Base-by-base conservation (phyloP, 2,113 vertebrate genomes). In the Amphiprion ocellaris region DNA sequence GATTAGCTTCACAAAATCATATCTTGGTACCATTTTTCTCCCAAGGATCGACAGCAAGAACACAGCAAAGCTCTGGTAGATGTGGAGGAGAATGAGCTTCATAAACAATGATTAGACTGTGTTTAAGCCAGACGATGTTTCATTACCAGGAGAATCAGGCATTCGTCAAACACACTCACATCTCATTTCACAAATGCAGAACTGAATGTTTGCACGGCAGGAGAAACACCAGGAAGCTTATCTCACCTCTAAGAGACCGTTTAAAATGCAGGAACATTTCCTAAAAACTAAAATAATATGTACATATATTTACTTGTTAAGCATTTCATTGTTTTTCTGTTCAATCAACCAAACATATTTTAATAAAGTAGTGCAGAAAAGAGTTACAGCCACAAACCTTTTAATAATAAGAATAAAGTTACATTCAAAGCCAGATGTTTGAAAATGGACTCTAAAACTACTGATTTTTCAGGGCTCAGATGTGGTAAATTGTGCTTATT, bases 1-100 rank as follows among this genome's bases (percentile, higher is more conserved):
- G n/a, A 81, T 16, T 11, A 70, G 64, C 33, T 67, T 90, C 23
- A 62, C 28, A 56, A 90, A 83, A 73, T 39, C 23, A 39, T 2
- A 4, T 53, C 58, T 39, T 10, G 19, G 52, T 16, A 19, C 41
- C 87, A 90, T 92, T 54, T 76, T 49, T 67, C 7, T 68, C 30
- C 44, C 5, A 0, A 46, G 14, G 3, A 19, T 6, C 8, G 3
- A 4, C 67, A 24, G 53, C 19, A n/a, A 54, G 26, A 54, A 14
- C 24, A 33, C 33, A 33, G 24, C n/a, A n/a, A 47, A 28, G 14
- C 23, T 41, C 26, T 19, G 26, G 78, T 19, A 1, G 19, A 4
- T 17, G 15, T 54, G 56, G 37, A 30, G 23, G 15, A 21, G 47
- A 47, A 7, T 6, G 44, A 26, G 21, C 5, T 55, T 28, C 9